phyloP scores from a whole-genome alignment of 2,888 invertebrate genomes.

The Orchestes rusci region DNA sequence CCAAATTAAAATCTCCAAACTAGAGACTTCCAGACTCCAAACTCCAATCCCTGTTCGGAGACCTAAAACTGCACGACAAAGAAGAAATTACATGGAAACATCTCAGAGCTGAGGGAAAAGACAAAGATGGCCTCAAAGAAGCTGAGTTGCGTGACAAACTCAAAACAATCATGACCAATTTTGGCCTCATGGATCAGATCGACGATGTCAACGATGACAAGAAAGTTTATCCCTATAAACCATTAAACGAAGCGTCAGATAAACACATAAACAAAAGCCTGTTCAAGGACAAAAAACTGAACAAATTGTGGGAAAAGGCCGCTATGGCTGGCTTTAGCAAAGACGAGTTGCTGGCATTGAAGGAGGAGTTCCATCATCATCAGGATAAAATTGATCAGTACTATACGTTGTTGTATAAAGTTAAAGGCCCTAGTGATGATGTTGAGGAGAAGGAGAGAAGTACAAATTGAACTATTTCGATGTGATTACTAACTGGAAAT shows the following conservation, averaged over 20 bases:
- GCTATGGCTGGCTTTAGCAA: slow-evolving; percentile 79
- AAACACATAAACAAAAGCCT: slow-evolving; percentile 65
- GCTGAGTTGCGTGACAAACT: slow-evolving; percentile 73
- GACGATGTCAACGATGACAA: slow-evolving; percentile 57
- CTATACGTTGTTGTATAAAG: slow-evolving; percentile 66
- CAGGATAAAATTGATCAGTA: slow-evolving; percentile 91
- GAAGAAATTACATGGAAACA: slow-evolving; percentile 82
- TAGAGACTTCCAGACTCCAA: slow-evolving; percentile 78
- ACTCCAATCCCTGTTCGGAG: slow-evolving; percentile 78
- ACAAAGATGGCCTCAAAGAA: slow-evolving; percentile 80
- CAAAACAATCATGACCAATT: slow-evolving; percentile 73
- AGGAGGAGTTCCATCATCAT: slow-evolving; percentile 86
- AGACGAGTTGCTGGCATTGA: slow-evolving; percentile 72
- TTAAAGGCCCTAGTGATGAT: slow-evolving; percentile 55
- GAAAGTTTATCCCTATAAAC: slow-evolving; percentile 51
- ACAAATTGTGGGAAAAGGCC: slow-evolving; percentile 84
- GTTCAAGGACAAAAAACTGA: slow-evolving; percentile 85
- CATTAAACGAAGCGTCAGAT: slow-evolving; percentile 46
- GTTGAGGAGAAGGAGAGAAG: slow-evolving; percentile 49
- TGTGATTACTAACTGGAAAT: too few relatives aligned
- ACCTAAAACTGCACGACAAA: slow-evolving; percentile 87
- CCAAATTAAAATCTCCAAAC: not conserved
- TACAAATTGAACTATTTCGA: too few relatives aligned
- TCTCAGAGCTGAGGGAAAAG: slow-evolving; percentile 71
- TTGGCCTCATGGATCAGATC: slow-evolving; percentile 73